Evolutionary conservation across 2,113 vertebrate genomes (phyloP), one percentile per base, ranked within the genome.

Genomic region (Sardina pilchardus): DNA sequence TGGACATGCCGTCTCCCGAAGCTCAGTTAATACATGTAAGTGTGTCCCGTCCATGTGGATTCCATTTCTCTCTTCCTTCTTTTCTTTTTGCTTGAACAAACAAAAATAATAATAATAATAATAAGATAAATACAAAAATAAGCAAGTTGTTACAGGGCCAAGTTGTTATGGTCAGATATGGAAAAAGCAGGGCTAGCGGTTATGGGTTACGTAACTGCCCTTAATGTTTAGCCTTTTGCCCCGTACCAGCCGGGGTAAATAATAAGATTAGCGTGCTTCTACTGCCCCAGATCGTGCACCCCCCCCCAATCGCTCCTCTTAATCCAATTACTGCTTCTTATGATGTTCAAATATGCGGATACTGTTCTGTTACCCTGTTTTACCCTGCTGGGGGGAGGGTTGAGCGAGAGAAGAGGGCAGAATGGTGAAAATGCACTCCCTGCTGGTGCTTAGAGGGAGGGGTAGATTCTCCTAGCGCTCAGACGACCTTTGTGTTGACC

Each of bases 11-110:
- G 3, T 87, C 89, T 7, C 80, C 90, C 14, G 89, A 91, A 75
- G 89, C 90, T 48, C 91, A 92, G 84, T 83, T 92, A 85, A 87
- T 92, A 82, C 90, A 91, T 53, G 91, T 92, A 89, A 85, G 89
- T 91, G 48, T 84, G 14, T 53, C 67, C 21, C 4, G 6, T 45
- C 16, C 48, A 43, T 63, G 78, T 71, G 19, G 71, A 78, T 78
- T 78, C 71, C 34, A 34, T 78, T 78, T 36, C 71, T 78, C 30
- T 34, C 30, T 4, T 24, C 24, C 53, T 59, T 7, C 53, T 47
- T 9, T 12, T 14, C 6, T 21, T 24, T 59, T 24, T 24, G 21
- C 53, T 21, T 24, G 21, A 59, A 59, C 53, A 59, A 24, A 7
- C 3, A 24, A 3, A 71, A 26, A n/a, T 71, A 30, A 71, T 1